Base-by-base conservation (phyloP, 1,140 invertebrate species). In the Solenopsis invicta region DNA sequence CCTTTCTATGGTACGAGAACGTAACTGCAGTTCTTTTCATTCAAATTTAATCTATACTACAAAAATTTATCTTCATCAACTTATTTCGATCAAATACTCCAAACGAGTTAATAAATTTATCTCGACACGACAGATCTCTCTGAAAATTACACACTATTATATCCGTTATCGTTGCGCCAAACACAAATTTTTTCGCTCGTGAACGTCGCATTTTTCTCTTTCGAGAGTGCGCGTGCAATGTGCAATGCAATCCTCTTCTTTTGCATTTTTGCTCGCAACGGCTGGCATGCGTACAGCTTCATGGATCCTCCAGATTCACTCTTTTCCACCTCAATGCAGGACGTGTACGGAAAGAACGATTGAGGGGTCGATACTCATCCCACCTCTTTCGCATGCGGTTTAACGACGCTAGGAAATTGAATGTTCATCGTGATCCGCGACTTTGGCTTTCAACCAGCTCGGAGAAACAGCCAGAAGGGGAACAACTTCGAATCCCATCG, bases 351-450 rank as follows among this genome's bases (percentile, higher is more conserved):
- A 12, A 78, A 67, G 59, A 61, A 24, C 52, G 82, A 89, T 89
- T 45, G 45, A 52, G 3, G 12, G 24, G 74, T 89, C 72, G 88
- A 89, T 89, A 66, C 61, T 48, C 0, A 34, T 29, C 16, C 1
- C 52, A 21, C 9, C 18, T 18, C 45, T 61, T 59, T 61, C 50
- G 29, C 41, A 69, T 24, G 37, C 54, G 37, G 24, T 80, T 88
- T 67, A 66, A 86, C 69, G 84, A 76, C 12, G 24, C 64, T 52
- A 54, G 84, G 56, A 77, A 84, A 89, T 89, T 72, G 77, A 89
- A 90, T 85, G 86, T 59, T 77, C 50, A 29, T 64, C 18, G 48
- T 48, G 59, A 74, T 21, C 59, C 45, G 59, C 21, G 61, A 64
- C 12, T 66, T 21, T 16, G 34, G 61, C 50, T 85, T 59, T 62